phyloP scores from a whole-genome alignment of 2,797 vertebrate species.

The Tauraco hartlaubi region DNA sequence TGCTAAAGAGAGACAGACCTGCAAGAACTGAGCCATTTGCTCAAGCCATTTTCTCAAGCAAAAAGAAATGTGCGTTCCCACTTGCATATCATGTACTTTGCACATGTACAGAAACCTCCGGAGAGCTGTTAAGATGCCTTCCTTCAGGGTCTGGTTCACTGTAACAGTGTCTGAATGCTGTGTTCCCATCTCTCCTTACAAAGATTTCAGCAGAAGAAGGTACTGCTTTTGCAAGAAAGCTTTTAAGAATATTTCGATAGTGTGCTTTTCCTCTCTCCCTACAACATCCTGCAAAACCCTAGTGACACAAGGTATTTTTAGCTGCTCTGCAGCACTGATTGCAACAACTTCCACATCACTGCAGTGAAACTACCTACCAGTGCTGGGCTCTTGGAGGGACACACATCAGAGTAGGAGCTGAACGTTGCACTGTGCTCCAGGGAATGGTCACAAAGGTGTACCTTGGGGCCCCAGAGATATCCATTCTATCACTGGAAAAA shows the following conservation, averaged over 20 bases:
- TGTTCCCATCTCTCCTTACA: background rate
- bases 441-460: background rate
- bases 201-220: background rate
- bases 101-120: background rate
- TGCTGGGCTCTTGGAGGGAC: background rate
- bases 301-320: background rate
- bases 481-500: background rate
- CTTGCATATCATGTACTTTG: background rate
- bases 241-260: background rate
- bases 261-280: background rate
- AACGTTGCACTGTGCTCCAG: background rate
- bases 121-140: background rate
- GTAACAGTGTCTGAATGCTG: background rate
- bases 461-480: background rate
- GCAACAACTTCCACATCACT: background rate
- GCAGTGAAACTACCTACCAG: background rate
- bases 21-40: background rate
- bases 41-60: background rate
- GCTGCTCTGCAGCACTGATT: background rate
- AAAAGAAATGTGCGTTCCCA: background rate
- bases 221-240: background rate
- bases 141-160: background rate
- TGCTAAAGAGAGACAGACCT: background rate
- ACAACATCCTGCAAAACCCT: background rate
- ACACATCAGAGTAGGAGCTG: background rate